These are phyloP conservation scores for Arctia plantaginis DNA, from an alignment of 2,888 invertebrate genomes.

Conservation along the genomic window DNA sequence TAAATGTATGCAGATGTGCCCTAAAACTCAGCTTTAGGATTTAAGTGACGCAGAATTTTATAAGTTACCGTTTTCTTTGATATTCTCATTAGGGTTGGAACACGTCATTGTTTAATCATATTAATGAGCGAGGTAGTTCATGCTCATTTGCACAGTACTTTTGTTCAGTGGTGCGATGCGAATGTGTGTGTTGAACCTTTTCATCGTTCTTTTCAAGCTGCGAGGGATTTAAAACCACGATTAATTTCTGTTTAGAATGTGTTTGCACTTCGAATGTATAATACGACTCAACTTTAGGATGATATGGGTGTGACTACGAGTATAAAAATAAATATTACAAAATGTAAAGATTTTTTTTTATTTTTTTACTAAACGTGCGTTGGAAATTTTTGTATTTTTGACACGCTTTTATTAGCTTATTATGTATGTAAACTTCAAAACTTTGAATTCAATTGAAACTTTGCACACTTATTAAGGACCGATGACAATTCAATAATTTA, in stretches of 20 bases:
- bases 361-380: not conserved
- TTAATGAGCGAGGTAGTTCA: conserved; percentile 58
- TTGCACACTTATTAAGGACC: too few species aligned
- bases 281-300: conserved; percentile 18
- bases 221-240: conserved; percentile 42
- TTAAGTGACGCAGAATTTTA: conserved; percentile 36
- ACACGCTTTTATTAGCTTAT: too few species aligned
- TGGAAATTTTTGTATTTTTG: too few species aligned
- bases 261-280: conserved; percentile 30
- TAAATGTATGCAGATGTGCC: conserved; percentile 25
- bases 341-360: not conserved
- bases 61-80: conserved; percentile 43
- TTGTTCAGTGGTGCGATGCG: conserved; percentile 39
- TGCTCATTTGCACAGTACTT: conserved; percentile 53
- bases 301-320: not conserved
- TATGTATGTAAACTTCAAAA: too few species aligned
- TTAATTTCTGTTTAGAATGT: conserved; percentile 53
- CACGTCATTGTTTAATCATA: conserved; percentile 60
- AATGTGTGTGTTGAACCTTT: conserved; percentile 31
- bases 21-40: conserved; percentile 32
- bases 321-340: not conserved
- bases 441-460: too few species aligned
- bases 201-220: conserved; percentile 38
- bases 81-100: conserved; percentile 44
- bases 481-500: too few species aligned